Conservation (phyloP, 2,113 vertebrate genomes). For the Hymenochirus boettgeri region DNA sequence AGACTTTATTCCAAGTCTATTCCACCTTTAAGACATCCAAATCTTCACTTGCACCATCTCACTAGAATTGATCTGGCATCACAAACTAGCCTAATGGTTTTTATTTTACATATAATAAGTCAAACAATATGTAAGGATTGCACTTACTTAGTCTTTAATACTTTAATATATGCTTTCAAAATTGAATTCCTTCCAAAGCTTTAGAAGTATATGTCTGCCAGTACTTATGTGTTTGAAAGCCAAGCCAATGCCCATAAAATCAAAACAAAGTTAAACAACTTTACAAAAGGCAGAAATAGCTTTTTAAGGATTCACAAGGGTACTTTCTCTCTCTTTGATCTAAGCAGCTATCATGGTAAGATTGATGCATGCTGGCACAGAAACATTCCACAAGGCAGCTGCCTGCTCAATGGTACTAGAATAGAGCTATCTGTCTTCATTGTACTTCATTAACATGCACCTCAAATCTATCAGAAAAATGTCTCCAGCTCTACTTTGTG, state of each 20-base stretch:
- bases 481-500: constrained; percentile 53
- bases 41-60: too few relatives aligned
- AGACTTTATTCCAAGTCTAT: too few relatives aligned
- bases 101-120: too few relatives aligned
- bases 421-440: constrained; percentile 70
- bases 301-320: constrained; percentile 64
- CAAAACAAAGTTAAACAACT: constrained; percentile 61
- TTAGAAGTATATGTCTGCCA: constrained; percentile 40
- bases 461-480: constrained; percentile 61
- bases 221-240: constrained; percentile 34
- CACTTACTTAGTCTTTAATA: constrained; percentile 30
- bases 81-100: too few relatives aligned
- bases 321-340: constrained; percentile 60
- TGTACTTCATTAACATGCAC: constrained; percentile 62
- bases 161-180: constrained; percentile 48
- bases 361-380: constrained; percentile 64
- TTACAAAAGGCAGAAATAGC: constrained; percentile 59
- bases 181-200: constrained; percentile 35
- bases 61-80: too few relatives aligned
- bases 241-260: constrained; percentile 51
- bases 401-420: constrained; percentile 52
- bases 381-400: constrained; percentile 57
- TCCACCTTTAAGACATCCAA: too few relatives aligned
- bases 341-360: constrained; percentile 50
- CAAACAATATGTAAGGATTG: too few relatives aligned